These are phyloP conservation scores for Uropsilus gracilis DNA, from an alignment of 2,113 vertebrate species.

Conservation along the genomic window DNA sequence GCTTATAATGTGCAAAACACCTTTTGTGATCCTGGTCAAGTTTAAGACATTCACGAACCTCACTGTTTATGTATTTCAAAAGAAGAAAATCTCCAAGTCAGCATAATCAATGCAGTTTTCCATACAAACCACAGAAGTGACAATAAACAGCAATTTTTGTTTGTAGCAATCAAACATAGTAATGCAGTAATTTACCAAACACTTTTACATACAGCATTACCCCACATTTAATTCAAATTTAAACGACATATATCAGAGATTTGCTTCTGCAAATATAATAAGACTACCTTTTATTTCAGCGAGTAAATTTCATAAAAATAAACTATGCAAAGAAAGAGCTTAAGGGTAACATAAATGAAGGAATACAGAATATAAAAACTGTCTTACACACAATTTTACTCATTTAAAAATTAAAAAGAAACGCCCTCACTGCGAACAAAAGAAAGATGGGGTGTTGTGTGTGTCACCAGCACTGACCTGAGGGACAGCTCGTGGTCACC, in stretches of 20 bases:
- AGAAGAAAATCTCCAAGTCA: slow-evolving; percentile 65
- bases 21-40: slow-evolving; percentile 97
- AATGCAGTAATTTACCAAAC: neutral
- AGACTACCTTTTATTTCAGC: neutral
- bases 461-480: slow-evolving; percentile 87
- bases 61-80: slow-evolving; percentile 85
- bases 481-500: slow-evolving; percentile 98
- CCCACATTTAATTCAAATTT: neutral
- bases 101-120: slow-evolving; percentile 33
- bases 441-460: neutral
- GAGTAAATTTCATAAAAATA: slow-evolving; percentile 19
- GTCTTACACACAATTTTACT: neutral
- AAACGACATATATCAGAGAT: neutral
- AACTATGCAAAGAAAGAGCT: slow-evolving; percentile 12
- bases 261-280: neutral
- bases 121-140: slow-evolving; percentile 50
- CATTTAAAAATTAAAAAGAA: neutral
- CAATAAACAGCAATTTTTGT: neutral
- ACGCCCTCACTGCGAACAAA: neutral
- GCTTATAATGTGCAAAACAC: slow-evolving; percentile 97
- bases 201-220: neutral
- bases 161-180: neutral
- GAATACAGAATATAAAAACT: neutral
- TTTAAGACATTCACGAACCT: slow-evolving; percentile 98
- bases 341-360: neutral